Conservation (phyloP, 2,888 invertebrate species). For the Epistrophella euchroma region DNA sequence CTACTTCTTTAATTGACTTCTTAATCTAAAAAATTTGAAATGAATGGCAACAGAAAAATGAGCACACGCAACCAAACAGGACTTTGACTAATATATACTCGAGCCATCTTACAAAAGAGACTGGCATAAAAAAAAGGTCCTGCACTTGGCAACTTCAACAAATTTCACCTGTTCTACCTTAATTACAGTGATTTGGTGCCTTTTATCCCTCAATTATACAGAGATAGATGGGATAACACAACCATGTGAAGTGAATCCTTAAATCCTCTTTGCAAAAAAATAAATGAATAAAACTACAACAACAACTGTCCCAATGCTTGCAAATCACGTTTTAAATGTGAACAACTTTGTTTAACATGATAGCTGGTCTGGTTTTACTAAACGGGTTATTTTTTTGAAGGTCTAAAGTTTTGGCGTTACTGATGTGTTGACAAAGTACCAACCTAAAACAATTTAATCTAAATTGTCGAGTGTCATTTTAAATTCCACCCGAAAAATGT, state of each 20-base stretch:
- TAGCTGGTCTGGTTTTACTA: background rate
- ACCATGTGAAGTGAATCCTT: conserved; percentile 39
- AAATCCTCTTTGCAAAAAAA: background rate
- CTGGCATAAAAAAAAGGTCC: conserved; percentile 31
- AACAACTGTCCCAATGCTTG: conserved; percentile 45
- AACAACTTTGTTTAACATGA: conserved; percentile 61
- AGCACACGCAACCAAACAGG: conserved; percentile 60
- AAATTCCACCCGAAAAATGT: conserved; percentile 46
- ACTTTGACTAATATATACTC: conserved; percentile 42
- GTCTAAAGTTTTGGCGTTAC: background rate
- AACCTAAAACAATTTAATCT: conserved; percentile 67
- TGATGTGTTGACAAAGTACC: conserved; percentile 61
- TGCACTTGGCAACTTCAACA: conserved; percentile 51
- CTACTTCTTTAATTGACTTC: conserved; percentile 59
- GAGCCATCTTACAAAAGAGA: conserved; percentile 11
- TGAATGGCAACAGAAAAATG: conserved; percentile 43
- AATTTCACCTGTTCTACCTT: conserved; percentile 70
- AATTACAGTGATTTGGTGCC: conserved; percentile 70
- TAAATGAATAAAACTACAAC: background rate
- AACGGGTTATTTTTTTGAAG: conserved; percentile 15
- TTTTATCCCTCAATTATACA: conserved; percentile 42
- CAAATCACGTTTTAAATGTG: conserved; percentile 65
- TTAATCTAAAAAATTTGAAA: conserved; percentile 27
- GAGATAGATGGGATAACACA: conserved; percentile 32
- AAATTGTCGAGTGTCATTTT: conserved; percentile 55